Evolutionary conservation across 2,113 vertebrate species (phyloP), one percentile per base, ranked within the genome.

Genomic region (Polypterus senegalus): DNA sequence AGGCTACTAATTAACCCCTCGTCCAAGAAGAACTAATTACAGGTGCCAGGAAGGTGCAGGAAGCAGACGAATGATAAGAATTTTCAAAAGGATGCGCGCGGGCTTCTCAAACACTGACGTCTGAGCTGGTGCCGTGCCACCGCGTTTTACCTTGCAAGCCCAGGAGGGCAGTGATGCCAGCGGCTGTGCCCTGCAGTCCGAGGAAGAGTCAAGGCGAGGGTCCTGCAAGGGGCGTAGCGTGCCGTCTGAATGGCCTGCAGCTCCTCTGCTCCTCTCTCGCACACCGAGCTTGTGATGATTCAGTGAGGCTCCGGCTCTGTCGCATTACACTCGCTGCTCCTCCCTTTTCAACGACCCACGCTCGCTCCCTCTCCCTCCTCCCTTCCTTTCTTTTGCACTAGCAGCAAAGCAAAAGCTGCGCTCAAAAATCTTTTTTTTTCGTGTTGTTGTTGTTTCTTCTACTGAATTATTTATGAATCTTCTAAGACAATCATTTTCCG

Each of bases 231-330:
- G 54, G 47, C 10, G 44, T 46, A 61, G 9, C 60, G 47, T 44
- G 7, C 59, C 10, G 3, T 49, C n/a, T 48, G 49, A 4, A 10
- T 46, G 48, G 47, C 48, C 27, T 64, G 58, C 59, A 8, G 5
- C 53, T 49, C 47, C 11, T 56, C 60, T 66, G 46, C 10, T 52
- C 49, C 59, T 10, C 46, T 47, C 56, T 45, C 43, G 45, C 49
- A 9, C 45, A 3, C 56, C 6, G 49, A 46, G 48, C 45, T 54
- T 46, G 56, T 66, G 51, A 58, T 59, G 58, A 59, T 65, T 77
- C 74, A 4, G 58, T 80, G 79, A 79, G 83, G 76, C 86, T 86
- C 85, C 87, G 84, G 83, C 84, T 80, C 84, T 83, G 82, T 86
- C 74, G 86, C 86, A 87, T 81, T 80, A 81, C 75, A 77, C 85